Conservation (phyloP, 2,888 invertebrate genomes). For the Drosophila macrothrix region DNA sequence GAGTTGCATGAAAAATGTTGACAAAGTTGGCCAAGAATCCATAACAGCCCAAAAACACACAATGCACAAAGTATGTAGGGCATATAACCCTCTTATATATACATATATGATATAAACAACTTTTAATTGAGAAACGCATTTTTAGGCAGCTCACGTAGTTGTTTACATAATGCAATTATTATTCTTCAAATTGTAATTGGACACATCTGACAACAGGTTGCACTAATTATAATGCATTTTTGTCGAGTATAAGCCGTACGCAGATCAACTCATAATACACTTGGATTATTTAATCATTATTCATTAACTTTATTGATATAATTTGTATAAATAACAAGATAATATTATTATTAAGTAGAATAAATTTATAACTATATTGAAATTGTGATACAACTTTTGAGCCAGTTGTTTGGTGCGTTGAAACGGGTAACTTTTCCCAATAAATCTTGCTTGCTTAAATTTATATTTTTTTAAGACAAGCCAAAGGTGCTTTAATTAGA, state of each 20-base stretch:
- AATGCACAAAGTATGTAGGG: slow-evolving; percentile 3
- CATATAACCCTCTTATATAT: slow-evolving; percentile 1
- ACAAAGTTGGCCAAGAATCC: slow-evolving; percentile 23
- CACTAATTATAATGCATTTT: slow-evolving; percentile 26
- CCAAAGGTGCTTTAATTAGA: not conserved
- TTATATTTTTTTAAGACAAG: not conserved
- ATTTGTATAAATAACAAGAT: not conserved
- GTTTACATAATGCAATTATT: slow-evolving; percentile 43
- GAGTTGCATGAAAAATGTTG: slow-evolving; percentile 10
- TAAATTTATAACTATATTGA: not conserved
- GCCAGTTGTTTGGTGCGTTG: not conserved
- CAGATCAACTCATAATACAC: not conserved
- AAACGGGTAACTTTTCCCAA: not conserved
- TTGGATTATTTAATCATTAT: not conserved
- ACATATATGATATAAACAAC: not conserved
- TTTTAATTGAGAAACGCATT: slow-evolving; percentile 25
- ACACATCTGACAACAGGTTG: slow-evolving; percentile 29
- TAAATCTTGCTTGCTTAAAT: not conserved
- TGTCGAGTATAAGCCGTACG: not conserved
- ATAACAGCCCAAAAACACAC: not conserved
- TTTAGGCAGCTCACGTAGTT: slow-evolving; percentile 49
- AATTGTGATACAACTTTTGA: not conserved
- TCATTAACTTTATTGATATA: not conserved
- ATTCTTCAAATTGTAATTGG: slow-evolving; percentile 53
- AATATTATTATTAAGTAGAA: not conserved